A percentile compares a stretch with the other conserved stretches of the same genome.
Evolutionary conservation across 2,113 vertebrate species (phyloP).

Genomic region (Mirza zaza): DNA sequence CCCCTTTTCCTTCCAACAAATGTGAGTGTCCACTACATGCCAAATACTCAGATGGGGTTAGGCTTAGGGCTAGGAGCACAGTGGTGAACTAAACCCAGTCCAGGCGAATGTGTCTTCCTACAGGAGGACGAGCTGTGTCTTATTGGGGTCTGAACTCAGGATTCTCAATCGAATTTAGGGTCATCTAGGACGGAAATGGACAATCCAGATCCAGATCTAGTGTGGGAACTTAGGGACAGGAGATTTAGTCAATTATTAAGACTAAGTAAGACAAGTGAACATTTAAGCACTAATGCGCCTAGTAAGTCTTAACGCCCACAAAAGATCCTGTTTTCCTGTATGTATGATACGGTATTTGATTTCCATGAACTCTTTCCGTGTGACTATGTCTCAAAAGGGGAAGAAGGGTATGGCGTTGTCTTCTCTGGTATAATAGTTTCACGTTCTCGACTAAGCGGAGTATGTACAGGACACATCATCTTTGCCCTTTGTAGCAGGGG

Average conservation of each 20-base stretch:
- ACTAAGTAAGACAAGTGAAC: background rate
- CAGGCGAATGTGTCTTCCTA: background rate
- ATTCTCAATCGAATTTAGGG: background rate
- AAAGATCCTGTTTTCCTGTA: background rate
- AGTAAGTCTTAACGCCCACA: background rate
- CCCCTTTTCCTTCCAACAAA: background rate
- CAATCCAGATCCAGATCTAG: background rate
- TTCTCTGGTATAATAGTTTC: background rate
- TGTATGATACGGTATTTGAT: background rate
- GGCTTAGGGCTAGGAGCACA: too few relatives aligned
- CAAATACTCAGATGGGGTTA: background rate
- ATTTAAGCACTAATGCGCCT: background rate
- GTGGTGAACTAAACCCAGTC: background rate
- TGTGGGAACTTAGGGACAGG: background rate
- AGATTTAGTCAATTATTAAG: background rate
- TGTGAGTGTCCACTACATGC: too few relatives aligned
- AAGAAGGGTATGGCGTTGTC: fast-evolving
- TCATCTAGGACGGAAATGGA: background rate
- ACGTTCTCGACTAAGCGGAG: background rate
- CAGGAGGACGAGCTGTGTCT: background rate
- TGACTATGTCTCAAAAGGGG: background rate
- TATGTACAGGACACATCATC: background rate
- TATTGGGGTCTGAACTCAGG: background rate
- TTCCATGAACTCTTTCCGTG: background rate
- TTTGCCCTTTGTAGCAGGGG: background rate